A percentile compares a stretch with the other conserved stretches of the same genome.
phyloP scores from a whole-genome alignment of 1,140 invertebrate species.

The Spodoptera frugiperda region DNA sequence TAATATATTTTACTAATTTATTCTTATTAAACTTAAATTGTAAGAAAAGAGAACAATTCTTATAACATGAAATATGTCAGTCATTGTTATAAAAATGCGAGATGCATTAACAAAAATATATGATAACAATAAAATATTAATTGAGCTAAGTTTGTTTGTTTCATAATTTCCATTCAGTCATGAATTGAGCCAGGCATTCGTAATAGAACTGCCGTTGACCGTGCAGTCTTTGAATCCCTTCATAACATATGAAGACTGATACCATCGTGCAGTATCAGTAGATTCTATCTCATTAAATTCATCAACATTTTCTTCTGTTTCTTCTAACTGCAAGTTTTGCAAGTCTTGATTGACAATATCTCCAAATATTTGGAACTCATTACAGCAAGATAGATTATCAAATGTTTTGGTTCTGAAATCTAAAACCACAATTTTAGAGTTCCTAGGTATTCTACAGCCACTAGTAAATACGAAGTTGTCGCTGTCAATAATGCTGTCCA shows the following conservation, averaged over 20 bases:
- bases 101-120: neutral
- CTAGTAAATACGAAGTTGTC: conserved; percentile 68
- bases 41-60: conserved; percentile 35
- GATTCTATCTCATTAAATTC: conserved; percentile 74
- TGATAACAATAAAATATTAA: conserved; percentile 15
- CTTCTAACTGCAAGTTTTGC: conserved; percentile 56
- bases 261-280: conserved; percentile 69
- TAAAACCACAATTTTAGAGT: conserved; percentile 68
- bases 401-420: conserved; percentile 65
- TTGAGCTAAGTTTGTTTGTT: conserved; percentile 22
- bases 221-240: conserved; percentile 81
- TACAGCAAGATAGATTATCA: conserved; percentile 71
- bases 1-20: conserved; percentile 21
- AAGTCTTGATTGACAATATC: conserved; percentile 62
- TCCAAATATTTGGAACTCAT: conserved; percentile 74
- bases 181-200: conserved; percentile 70
- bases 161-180: conserved; percentile 48
- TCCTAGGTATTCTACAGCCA: conserved; percentile 72
- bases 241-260: conserved; percentile 79
- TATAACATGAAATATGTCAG: conserved; percentile 16
- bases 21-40: neutral
- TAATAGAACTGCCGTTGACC: conserved; percentile 76
- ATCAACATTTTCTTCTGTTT: conserved; percentile 47
- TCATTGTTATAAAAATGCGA: conserved; percentile 13
- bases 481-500: conserved; percentile 62